Evolutionary conservation across 2,113 vertebrate species (phyloP), one percentile per base, ranked within the genome.

Genomic region (Notothenia rossii): DNA sequence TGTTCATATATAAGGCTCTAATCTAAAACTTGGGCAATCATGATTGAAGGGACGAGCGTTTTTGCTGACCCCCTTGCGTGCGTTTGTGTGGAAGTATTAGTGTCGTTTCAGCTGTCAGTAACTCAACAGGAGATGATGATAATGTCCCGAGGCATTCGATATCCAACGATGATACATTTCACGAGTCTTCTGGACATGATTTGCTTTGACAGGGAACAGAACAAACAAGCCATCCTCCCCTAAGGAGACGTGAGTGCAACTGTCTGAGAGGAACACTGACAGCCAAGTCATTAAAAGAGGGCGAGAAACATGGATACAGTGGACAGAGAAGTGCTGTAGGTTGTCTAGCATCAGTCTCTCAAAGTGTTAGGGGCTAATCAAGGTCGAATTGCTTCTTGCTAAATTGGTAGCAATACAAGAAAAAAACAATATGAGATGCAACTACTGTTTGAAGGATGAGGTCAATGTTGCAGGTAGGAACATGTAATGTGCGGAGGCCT

Each of bases 91-190:
- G 17, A n/a, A 48, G 70, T 81, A 51, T 72, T 61, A 69, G 13
- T 78, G 63, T 72, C 55, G 46, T 69, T 63, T 64, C 55, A 85
- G 74, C 78, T 77, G 76, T 83, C 72, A 68, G 83, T 62, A 79
- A 71, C 69, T 79, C 54, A 86, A 86, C 59, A 77, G 67, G 84
- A 88, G 75, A 89, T 81, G 79, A 85, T 74, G 25, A 79, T 86
- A 68, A 83, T 89, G 91, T 94, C 91, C 91, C 91, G 94, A 93
- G 90, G 90, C 90, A 91, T 92, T 86, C 59, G 7, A 81, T 77
- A 82, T 83, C 64, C 85, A 89, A 77, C 85, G 77, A 82, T 68
- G 65, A 88, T 75, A 86, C 82, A 89, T 77, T 77, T 75, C 81
- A 81, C 86, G 64, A 83, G 85, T 88, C 82, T 85, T 87, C 76